A percentile compares a stretch with the other conserved stretches of the same genome.
phyloP scores from a whole-genome alignment of 2,888 invertebrate genomes.

The Cerceris rybyensis region DNA sequence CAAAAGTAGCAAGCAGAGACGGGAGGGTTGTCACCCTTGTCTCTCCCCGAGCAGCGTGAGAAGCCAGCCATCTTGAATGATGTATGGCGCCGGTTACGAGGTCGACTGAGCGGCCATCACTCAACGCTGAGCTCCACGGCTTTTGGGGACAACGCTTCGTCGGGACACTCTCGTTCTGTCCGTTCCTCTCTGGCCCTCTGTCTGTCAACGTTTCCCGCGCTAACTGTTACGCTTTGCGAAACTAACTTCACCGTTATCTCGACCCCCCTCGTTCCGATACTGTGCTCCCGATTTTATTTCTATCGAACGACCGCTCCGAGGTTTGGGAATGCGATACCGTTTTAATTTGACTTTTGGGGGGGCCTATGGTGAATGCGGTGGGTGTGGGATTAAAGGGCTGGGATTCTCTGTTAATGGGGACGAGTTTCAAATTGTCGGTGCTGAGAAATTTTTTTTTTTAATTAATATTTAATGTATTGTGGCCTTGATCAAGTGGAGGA shows the following conservation, averaged over 20 bases:
- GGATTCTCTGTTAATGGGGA: no score
- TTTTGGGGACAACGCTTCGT: conserved; percentile 70
- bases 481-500: no score
- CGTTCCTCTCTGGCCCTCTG: conserved; percentile 51
- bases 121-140: conserved; percentile 80
- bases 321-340: neutral
- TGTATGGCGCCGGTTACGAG: conserved; percentile 85
- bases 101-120: conserved; percentile 84
- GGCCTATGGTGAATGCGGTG: no score
- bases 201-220: conserved; percentile 39
- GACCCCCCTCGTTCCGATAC: neutral
- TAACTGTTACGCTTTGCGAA: conserved; percentile 24
- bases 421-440: no score
- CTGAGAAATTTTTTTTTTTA: no score
- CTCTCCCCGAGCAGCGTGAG: conserved; percentile 76
- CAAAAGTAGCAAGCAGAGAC: conserved; percentile 73
- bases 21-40: conserved; percentile 79
- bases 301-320: neutral
- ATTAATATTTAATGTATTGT: no score
- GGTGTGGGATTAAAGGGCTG: no score
- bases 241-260: conserved; percentile 4
- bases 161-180: conserved; percentile 67
- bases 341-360: no score
- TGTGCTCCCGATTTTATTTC: neutral
- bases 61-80: conserved; percentile 83